Evolutionary conservation across 2,888 invertebrate genomes (phyloP).

Genomic region (Lagria hirta): DNA sequence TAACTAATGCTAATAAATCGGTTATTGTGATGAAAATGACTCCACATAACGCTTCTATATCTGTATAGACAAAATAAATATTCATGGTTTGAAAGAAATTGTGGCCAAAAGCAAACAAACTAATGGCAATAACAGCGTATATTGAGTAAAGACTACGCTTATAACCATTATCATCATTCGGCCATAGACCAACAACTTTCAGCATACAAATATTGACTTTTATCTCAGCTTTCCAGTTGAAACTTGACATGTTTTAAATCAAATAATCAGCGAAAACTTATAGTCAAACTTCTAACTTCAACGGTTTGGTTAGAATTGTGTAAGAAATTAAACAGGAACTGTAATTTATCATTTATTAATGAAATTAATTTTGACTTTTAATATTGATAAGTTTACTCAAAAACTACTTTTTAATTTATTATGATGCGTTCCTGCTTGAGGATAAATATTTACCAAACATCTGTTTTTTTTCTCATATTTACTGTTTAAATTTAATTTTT

Average conservation of each 20-base stretch:
- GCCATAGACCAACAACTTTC: constrained; percentile 12
- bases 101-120: background rate
- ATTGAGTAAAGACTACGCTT: constrained; percentile 1
- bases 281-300: too few species aligned
- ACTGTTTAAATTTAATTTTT: too few species aligned
- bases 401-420: too few species aligned
- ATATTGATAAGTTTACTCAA: too few species aligned
- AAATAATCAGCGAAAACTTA: too few species aligned
- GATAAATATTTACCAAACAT: too few species aligned
- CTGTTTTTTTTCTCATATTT: too few species aligned
- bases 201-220: constrained; percentile 3
- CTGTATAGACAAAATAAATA: constrained; percentile 1
- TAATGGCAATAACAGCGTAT: background rate
- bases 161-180: constrained; percentile 1
- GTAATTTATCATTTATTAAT: too few species aligned
- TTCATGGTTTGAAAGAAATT: constrained; percentile 5
- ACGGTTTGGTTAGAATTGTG: too few species aligned
- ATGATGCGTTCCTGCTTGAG: too few species aligned
- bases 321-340: too few species aligned
- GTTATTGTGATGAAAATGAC: constrained; percentile 2
- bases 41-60: constrained; percentile 1
- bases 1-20: background rate
- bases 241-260: constrained; percentile 3
- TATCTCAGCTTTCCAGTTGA: constrained; percentile 5
- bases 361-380: too few species aligned